Conservation (phyloP, 2,888 invertebrate species). For the Rhagonycha lutea region DNA sequence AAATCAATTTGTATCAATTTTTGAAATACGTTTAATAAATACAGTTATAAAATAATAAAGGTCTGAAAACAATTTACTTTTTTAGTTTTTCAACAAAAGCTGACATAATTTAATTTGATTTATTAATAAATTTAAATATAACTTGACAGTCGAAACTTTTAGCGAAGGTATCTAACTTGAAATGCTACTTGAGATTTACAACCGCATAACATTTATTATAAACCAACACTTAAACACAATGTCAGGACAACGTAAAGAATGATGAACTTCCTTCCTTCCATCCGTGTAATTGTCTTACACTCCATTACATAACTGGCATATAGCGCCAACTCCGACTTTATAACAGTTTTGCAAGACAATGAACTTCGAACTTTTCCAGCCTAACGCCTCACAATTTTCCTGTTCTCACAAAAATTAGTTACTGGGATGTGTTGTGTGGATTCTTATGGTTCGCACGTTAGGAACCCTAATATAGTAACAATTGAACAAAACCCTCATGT, state of each 20-base stretch:
- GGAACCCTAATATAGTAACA: neutral
- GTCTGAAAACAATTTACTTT: neutral
- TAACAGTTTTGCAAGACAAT: constrained; percentile 13
- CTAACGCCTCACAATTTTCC: constrained; percentile 13
- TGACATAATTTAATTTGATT: neutral
- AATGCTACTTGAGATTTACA: constrained; percentile 10
- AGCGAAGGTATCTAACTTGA: neutral
- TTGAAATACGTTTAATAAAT: neutral
- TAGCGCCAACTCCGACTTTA: constrained; percentile 13
- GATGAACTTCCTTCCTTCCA: constrained; percentile 29
- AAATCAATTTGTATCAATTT: neutral
- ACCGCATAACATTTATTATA: constrained; percentile 10
- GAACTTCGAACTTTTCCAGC: constrained; percentile 15
- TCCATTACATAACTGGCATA: constrained; percentile 24
- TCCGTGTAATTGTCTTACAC: constrained; percentile 28
- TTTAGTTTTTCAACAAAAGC: neutral
- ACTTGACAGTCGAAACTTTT: neutral
- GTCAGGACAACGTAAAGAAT: constrained; percentile 23
- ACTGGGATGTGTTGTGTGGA: neutral
- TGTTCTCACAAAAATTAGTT: constrained; percentile 12
- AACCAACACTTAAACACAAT: constrained; percentile 16
- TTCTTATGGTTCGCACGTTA: neutral
- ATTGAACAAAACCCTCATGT: neutral
- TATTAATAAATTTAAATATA: neutral
- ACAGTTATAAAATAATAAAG: neutral